A percentile compares a stretch with the other conserved stretches of the same genome.
Conservation (phyloP, 2,888 invertebrate genomes). For the Agriopis marginaria region DNA sequence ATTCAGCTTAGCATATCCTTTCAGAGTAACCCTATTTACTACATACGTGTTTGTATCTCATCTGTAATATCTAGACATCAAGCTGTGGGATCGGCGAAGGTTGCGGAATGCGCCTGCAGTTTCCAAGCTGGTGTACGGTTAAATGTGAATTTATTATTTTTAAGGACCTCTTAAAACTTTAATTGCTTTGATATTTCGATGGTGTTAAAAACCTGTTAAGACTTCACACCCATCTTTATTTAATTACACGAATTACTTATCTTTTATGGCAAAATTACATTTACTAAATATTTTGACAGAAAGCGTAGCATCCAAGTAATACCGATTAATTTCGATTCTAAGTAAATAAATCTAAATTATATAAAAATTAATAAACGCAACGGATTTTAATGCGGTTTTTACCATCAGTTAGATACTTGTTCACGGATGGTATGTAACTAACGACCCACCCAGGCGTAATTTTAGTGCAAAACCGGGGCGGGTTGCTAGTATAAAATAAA, state of each 20-base stretch:
- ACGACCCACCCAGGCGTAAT: too few relatives aligned
- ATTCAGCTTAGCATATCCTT: neutral
- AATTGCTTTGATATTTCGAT: slow-evolving; percentile 9
- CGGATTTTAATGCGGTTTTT: too few relatives aligned
- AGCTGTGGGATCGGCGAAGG: slow-evolving; percentile 11
- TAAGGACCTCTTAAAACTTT: slow-evolving; percentile 6
- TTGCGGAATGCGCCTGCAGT: neutral
- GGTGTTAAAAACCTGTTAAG: slow-evolving; percentile 12
- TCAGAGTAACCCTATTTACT: neutral
- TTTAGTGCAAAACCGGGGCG: too few relatives aligned
- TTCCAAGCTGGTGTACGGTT: neutral
- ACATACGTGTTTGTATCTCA: neutral
- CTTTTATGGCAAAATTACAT: slow-evolving; percentile 2
- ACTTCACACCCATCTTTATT: slow-evolving; percentile 4
- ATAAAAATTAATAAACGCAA: too few relatives aligned
- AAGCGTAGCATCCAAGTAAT: neutral
- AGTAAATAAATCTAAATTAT: too few relatives aligned
- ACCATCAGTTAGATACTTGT: too few relatives aligned
- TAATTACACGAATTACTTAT: neutral
- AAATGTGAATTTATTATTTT: slow-evolving; percentile 11
- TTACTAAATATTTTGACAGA: neutral
- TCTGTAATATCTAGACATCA: neutral
- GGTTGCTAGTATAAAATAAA: too few relatives aligned
- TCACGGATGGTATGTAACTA: too few relatives aligned
- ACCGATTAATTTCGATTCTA: too few relatives aligned